Base-by-base conservation (phyloP, 2,888 invertebrate genomes). In the Xylocampa areola region DNA sequence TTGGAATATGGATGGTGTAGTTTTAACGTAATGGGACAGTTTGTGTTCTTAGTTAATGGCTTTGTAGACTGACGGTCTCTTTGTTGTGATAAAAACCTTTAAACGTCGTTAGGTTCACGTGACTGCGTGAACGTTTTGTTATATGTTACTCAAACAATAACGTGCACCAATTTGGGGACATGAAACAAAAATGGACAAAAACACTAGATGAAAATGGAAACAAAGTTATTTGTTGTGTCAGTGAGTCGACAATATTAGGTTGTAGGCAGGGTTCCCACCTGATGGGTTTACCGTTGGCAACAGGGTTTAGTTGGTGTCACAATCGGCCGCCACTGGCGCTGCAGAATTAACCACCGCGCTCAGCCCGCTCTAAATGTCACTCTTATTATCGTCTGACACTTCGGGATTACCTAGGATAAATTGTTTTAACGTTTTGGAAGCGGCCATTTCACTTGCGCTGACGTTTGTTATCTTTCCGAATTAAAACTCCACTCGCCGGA, bases 301-400 rank as follows among this genome's bases (percentile, higher is more conserved):
- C 88, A 85, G 88, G 91, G 88, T 88, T 94, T 92, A 92, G 88
- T 89, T 82, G 76, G 76, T 89, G 92, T 92, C 92, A 93, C 90
- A 92, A 91, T 88, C 85, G 88, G 87, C 81, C 88, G 82, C 82
- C 83, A 83, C 85, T 83, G 84, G 85, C 85, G 76, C 88, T 90
- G 87, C 89, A 88, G 92, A 92, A 92, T 94, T 92, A 93, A 91
- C 91, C 88, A 81, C 84, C 85, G 83, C 85, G 68, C 61, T 78
- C 79, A 80, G 85, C 76, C 81, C 83, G 88, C 88, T 91, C 88
- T 84, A 90, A 93, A 91, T 91, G 94, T 93, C 94, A 93, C 91
- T 93, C 90, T 92, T 94, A 93, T 93, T 92, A 94, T 91, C 88
- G 79, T 91, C 88, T 89, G 94, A 93, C 94, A 92, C 87, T 87